Conservation (phyloP, 2,113 vertebrate species). For the Menidia beryllina region DNA sequence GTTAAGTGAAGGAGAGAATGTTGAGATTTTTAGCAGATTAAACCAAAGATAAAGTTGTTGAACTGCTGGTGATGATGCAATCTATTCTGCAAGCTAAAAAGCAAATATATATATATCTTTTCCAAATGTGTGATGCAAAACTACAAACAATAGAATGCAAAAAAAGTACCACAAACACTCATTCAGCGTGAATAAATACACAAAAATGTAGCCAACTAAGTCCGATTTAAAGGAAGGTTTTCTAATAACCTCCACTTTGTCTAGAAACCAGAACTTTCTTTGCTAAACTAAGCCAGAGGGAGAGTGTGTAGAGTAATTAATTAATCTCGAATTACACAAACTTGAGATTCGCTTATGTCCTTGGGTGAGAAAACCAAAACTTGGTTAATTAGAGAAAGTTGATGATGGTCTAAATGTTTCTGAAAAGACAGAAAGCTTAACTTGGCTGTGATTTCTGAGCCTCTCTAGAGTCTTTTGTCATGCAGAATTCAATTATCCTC, state of each 20-base stretch:
- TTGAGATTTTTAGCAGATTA: background rate
- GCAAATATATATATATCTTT: no score
- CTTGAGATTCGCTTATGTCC: slow-evolving; percentile 24
- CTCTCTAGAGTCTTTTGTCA: slow-evolving; percentile 55
- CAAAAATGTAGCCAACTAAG: background rate
- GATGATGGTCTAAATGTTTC: slow-evolving; percentile 51
- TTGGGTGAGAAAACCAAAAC: slow-evolving; percentile 51
- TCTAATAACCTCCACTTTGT: background rate
- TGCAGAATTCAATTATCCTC: slow-evolving; percentile 59
- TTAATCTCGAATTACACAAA: slow-evolving; percentile 42
- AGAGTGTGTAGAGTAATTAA: slow-evolving; percentile 21
- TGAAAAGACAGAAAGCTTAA: slow-evolving; percentile 39
- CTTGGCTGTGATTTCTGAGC: slow-evolving; percentile 43
- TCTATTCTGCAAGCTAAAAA: no score
- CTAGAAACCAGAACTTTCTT: slow-evolving; percentile 15
- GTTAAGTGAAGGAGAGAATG: background rate
- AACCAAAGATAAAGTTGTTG: no score
- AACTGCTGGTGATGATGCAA: no score
- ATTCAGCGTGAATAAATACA: no score
- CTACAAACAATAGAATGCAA: background rate
- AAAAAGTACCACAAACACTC: background rate
- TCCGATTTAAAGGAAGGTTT: background rate
- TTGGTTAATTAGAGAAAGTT: slow-evolving; percentile 59
- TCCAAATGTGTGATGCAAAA: background rate
- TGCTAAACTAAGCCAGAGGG: slow-evolving; percentile 29